Conservation (phyloP, 2,888 invertebrate species). For the Pardosa pseudoannulata region DNA sequence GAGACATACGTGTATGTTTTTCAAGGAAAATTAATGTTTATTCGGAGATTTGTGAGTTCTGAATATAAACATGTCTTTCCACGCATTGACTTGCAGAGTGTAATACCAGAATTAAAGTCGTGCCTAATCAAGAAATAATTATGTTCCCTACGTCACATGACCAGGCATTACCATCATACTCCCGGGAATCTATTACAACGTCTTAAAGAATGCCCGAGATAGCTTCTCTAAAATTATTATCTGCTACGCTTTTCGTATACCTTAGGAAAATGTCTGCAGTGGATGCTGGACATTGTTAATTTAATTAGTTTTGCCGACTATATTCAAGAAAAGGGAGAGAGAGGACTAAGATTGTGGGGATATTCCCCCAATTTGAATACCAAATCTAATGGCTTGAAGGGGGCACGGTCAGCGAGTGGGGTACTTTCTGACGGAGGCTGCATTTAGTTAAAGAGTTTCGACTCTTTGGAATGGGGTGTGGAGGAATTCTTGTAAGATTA, state of each 20-base stretch:
- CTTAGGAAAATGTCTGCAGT: background rate
- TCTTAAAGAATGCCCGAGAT: background rate
- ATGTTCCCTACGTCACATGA: background rate
- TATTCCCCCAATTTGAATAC: slow-evolving; percentile 5
- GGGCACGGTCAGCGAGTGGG: background rate
- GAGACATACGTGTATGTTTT: no score
- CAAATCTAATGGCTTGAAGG: slow-evolving; percentile 9
- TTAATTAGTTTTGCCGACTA: slow-evolving; percentile 3
- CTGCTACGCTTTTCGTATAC: background rate
- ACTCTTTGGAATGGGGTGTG: background rate
- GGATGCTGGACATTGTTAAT: slow-evolving; percentile 12
- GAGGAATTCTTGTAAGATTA: slow-evolving; percentile 10
- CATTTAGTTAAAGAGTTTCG: background rate
- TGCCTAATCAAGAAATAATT: no score
- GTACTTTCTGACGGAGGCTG: background rate
- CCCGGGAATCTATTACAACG: background rate
- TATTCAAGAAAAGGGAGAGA: background rate
- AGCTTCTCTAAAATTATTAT: background rate
- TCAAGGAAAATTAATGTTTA: no score
- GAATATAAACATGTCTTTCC: no score
- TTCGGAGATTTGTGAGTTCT: no score
- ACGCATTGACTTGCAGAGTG: no score
- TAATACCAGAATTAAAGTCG: no score
- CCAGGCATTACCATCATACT: background rate
- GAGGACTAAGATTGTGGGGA: background rate